phyloP scores from a whole-genome alignment of 2,113 vertebrate genomes.

The Carollia perspicillata region DNA sequence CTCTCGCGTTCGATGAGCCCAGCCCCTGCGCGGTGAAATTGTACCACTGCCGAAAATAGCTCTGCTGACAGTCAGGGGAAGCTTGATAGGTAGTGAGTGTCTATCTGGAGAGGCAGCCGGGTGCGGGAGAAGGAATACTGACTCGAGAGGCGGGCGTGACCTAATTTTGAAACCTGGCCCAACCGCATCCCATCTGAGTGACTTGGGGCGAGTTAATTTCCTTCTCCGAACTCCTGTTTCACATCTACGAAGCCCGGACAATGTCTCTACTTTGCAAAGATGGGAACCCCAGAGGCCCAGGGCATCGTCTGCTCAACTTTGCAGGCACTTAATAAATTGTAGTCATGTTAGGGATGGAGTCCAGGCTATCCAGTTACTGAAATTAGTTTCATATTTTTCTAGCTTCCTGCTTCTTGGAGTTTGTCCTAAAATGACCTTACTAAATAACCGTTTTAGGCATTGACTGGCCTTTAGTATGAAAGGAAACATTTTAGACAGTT shows the following conservation, averaged over 20 bases:
- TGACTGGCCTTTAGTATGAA: not conserved
- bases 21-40: not conserved
- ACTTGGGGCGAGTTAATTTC: not conserved
- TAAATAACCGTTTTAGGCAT: not conserved
- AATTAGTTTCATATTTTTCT: not conserved
- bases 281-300: not conserved
- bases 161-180: conserved; percentile 29
- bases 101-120: conserved; percentile 23
- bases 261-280: no score
- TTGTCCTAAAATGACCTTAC: conserved; percentile 5
- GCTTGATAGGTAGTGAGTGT: not conserved
- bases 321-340: not conserved
- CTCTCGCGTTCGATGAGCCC: not conserved
- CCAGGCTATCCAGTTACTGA: not conserved
- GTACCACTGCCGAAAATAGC: not conserved
- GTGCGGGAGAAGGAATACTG: not conserved
- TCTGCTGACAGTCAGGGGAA: conserved; percentile 4
- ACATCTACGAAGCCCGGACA: fast-evolving
- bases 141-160: not conserved
- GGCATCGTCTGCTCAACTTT: not conserved
- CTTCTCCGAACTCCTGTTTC: not conserved
- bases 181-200: not conserved
- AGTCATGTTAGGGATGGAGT: not conserved
- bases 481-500: not conserved
- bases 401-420: not conserved